Percentiles rank a stretch among this genome's conserved stretches.
phyloP scores from a whole-genome alignment of 1,140 invertebrate species.

The Trypoxylus dichotomus region DNA sequence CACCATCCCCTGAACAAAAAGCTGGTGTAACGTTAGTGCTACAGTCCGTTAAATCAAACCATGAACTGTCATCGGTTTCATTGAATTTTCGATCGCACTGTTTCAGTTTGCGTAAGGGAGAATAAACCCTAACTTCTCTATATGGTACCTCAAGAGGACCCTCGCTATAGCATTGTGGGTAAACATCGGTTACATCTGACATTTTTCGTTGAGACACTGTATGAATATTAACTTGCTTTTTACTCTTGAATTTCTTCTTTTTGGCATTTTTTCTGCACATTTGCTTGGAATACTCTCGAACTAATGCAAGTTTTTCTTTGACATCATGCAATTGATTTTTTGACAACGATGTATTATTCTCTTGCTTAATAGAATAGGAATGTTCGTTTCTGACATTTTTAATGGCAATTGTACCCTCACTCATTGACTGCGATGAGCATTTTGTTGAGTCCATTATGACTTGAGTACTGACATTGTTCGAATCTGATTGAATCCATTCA shows the following conservation, averaged over 20 bases:
- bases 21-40: neutral
- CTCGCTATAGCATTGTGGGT: neutral
- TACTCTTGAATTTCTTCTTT: conserved; percentile 16
- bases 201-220: conserved; percentile 13
- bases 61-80: conserved; percentile 28
- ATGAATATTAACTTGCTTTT: conserved; percentile 18
- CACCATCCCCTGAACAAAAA: conserved; percentile 19
- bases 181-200: conserved; percentile 7
- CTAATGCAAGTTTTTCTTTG: neutral
- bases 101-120: neutral
- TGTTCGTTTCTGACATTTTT: neutral
- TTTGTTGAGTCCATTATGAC: neutral
- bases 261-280: conserved; percentile 2
- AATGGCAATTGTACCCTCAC: neutral
- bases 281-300: conserved; percentile 7
- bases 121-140: conserved; percentile 5
- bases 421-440: neutral
- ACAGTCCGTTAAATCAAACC: conserved; percentile 29
- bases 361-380: neutral
- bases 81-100: neutral
- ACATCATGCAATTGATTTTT: conserved; percentile 9
- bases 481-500: neutral
- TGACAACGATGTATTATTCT: neutral
- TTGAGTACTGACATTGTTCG: neutral
- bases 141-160: neutral